phyloP scores from a whole-genome alignment of 2,797 vertebrate genomes.

The Lates japonicus region DNA sequence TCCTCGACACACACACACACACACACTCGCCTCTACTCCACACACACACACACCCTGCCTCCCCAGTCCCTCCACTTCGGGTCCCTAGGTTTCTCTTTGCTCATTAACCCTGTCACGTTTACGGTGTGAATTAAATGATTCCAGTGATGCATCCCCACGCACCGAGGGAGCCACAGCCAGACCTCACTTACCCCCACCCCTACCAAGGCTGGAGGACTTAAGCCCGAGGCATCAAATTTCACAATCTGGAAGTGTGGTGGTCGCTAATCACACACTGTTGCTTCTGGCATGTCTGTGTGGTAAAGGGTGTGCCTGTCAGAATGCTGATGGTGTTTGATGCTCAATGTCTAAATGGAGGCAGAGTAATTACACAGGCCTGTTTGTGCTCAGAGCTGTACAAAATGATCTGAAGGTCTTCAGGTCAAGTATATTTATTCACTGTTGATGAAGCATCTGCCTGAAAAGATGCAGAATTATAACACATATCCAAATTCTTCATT shows the following conservation, averaged over 20 bases:
- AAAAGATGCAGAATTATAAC: neutral
- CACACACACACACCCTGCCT: constrained; percentile 5
- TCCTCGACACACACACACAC: constrained; percentile 27
- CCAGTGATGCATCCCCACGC: constrained; percentile 82
- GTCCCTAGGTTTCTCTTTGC: constrained; percentile 86
- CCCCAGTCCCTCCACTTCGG: constrained; percentile 1
- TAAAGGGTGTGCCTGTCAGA: constrained; percentile 15
- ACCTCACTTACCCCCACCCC: constrained; percentile 16
- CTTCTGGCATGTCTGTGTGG: constrained; percentile 50
- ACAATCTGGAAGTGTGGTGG: constrained; percentile 66
- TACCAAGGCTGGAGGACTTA: constrained; percentile 65
- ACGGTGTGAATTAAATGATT: constrained; percentile 86
- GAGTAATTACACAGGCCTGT: constrained; percentile 5
- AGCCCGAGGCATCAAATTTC: constrained; percentile 66
- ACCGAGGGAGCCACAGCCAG: constrained; percentile 60
- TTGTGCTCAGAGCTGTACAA: constrained; percentile 26
- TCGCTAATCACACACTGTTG: constrained; percentile 61
- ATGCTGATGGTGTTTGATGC: constrained; percentile 49
- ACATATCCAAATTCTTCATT: neutral
- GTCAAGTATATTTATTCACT: constrained; percentile 7
- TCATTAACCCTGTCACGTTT: constrained; percentile 89
- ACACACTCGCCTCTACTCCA: neutral
- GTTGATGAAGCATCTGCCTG: neutral
- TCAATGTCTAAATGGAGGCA: constrained; percentile 34
- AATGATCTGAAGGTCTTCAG: too few species aligned